Conservation (phyloP, 2,113 vertebrate genomes). For the Zosterops borbonicus region DNA sequence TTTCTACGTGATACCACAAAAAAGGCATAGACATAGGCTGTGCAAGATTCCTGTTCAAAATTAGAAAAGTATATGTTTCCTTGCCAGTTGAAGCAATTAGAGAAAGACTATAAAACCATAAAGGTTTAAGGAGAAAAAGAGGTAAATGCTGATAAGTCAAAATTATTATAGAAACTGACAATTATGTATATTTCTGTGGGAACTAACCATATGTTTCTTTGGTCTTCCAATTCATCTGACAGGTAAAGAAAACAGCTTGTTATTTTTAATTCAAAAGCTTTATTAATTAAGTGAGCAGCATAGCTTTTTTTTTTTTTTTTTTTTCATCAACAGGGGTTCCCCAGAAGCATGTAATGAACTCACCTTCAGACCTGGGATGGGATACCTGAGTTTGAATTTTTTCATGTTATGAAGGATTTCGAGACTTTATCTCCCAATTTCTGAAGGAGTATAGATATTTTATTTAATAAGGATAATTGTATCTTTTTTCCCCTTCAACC, state of each 20-base stretch:
- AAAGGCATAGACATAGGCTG: not conserved
- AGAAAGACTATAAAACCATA: not conserved
- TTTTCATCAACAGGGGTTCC: not conserved
- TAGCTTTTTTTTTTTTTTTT: not conserved
- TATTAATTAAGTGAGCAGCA: not conserved
- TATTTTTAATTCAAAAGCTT: not conserved
- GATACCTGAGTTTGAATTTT: not conserved
- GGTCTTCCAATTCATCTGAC: not conserved
- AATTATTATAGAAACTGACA: not conserved
- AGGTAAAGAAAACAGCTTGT: not conserved
- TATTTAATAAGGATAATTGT: not conserved
- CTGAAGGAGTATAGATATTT: not conserved
- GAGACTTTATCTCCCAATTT: not conserved
- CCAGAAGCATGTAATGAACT: not conserved
- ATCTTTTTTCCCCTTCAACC: not conserved
- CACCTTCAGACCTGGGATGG: not conserved
- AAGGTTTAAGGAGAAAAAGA: not conserved
- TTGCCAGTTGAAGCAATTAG: not conserved
- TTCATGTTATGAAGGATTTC: not conserved
- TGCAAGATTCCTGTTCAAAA: not conserved
- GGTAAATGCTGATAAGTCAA: rapidly evolving
- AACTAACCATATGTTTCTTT: not conserved
- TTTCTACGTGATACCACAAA: not conserved
- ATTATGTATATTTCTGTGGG: not conserved
- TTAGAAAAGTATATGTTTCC: not conserved